phyloP scores from a whole-genome alignment of 1,140 invertebrate species.

The Drosophila serrata region DNA sequence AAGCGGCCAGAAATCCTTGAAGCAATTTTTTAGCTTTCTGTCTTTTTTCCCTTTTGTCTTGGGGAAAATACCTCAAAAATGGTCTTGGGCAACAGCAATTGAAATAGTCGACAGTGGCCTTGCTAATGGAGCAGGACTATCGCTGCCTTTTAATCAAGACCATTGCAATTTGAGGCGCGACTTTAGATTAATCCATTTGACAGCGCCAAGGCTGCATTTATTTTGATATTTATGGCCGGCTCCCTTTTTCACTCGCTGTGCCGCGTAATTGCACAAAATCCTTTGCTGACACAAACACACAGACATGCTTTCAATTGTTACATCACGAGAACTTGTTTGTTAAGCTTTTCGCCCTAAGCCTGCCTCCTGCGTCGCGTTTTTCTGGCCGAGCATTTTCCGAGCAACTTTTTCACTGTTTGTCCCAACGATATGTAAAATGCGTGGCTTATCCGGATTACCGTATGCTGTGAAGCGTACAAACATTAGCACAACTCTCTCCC shows the following conservation, averaged over 20 bases:
- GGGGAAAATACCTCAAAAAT: constrained; percentile 27
- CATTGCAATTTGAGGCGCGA: constrained; percentile 21
- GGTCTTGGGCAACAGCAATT: background rate
- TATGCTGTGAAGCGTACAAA: constrained; percentile 52
- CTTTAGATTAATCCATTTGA: constrained; percentile 48
- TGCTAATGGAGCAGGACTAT: constrained; percentile 27
- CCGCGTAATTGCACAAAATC: constrained; percentile 59
- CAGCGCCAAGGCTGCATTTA: constrained; percentile 48
- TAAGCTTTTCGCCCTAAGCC: constrained; percentile 49
- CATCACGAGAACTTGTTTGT: constrained; percentile 60
- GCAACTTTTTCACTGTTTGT: constrained; percentile 36
- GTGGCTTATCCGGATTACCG: constrained; percentile 64
- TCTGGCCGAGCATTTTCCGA: constrained; percentile 9
- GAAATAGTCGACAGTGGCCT: constrained; percentile 6
- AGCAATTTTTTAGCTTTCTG: constrained; percentile 42
- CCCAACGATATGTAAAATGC: constrained; percentile 64
- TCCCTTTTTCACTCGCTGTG: constrained; percentile 38
- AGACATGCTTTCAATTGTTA: constrained; percentile 50
- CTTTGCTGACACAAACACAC: constrained; percentile 54
- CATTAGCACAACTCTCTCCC: constrained; percentile 36
- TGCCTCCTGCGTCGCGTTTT: background rate
- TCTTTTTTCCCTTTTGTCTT: constrained; percentile 19
- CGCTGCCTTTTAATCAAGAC: constrained; percentile 33
- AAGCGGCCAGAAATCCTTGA: constrained; percentile 42
- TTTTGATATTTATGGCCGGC: constrained; percentile 53